phyloP scores from a whole-genome alignment of 2,888 invertebrate species.

The Priocnemis perturbator region DNA sequence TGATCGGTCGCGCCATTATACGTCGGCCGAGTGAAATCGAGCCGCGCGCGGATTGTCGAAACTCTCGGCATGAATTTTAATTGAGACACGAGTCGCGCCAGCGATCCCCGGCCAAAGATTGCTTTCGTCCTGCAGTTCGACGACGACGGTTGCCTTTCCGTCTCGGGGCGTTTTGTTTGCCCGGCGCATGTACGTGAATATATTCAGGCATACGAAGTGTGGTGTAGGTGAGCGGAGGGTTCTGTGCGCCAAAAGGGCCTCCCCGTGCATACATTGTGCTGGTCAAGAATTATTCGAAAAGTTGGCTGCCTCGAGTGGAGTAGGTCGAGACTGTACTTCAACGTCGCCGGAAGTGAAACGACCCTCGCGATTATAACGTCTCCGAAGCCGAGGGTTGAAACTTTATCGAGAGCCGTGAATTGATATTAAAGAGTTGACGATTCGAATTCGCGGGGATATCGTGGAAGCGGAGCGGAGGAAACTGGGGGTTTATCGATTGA shows the following conservation, averaged over 20 bases:
- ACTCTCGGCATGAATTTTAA: conserved; percentile 2
- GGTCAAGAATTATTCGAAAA: conserved; percentile 43
- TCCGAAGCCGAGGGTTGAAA: not conserved
- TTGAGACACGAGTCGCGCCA: not conserved
- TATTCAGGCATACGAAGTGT: not conserved
- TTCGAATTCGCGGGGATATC: too few relatives aligned
- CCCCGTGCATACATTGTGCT: conserved; percentile 30
- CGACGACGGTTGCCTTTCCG: not conserved
- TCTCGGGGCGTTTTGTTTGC: conserved; percentile 1
- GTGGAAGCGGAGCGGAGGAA: too few relatives aligned
- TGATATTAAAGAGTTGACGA: not conserved
- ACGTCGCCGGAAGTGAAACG: conserved; percentile 2
- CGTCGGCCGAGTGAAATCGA: not conserved
- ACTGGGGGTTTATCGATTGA: too few relatives aligned
- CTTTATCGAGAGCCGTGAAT: conserved; percentile 6
- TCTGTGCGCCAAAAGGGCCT: not conserved
- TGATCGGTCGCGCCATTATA: not conserved
- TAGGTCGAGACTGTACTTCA: conserved; percentile 7
- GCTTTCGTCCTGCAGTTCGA: conserved; percentile 1
- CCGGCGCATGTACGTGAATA: not conserved
- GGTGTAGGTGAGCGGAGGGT: not conserved
- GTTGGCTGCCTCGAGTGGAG: conserved; percentile 21
- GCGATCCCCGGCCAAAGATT: not conserved
- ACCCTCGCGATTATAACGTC: not conserved
- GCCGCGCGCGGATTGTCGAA: not conserved